Percentiles rank a stretch among this genome's conserved stretches.
Evolutionary conservation across 1,140 invertebrate genomes (phyloP).

Genomic region (Aleiodes sp.): DNA sequence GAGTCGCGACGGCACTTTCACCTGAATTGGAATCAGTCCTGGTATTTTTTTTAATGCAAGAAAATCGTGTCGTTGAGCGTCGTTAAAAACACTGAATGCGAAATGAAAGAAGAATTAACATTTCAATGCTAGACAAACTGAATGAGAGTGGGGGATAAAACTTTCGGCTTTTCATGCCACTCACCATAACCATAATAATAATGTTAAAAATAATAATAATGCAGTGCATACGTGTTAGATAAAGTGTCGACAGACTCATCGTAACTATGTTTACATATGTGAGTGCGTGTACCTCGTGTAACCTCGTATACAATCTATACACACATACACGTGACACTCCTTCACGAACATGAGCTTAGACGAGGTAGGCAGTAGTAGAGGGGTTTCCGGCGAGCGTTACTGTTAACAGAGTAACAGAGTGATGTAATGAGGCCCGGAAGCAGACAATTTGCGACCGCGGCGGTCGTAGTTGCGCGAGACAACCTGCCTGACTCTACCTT

Average conservation of each 20-base stretch:
- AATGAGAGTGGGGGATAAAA: neutral
- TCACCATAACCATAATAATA: no score
- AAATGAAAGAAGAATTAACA: neutral
- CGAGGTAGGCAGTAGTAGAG: conserved; percentile 57
- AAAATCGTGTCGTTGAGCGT: neutral
- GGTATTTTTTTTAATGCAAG: neutral
- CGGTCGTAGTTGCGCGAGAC: conserved; percentile 62
- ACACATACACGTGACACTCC: conserved; percentile 10
- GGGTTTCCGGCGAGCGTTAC: conserved; percentile 65
- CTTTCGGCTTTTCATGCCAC: conserved; percentile 15
- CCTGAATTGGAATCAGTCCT: neutral
- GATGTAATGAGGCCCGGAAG: conserved; percentile 69
- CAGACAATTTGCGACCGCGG: conserved; percentile 64
- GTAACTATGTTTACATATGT: conserved; percentile 2
- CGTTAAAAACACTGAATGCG: neutral
- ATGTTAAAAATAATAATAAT: no score
- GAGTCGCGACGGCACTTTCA: neutral
- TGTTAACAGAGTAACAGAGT: conserved; percentile 67
- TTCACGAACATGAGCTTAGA: conserved; percentile 55
- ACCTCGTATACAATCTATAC: neutral
- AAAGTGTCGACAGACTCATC: neutral
- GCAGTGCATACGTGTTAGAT: neutral
- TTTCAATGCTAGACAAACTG: no score
- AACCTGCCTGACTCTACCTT: conserved; percentile 54
- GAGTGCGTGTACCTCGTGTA: conserved; percentile 5